Conservation (phyloP, 1,140 invertebrate genomes). For the Glossosoma conforme region DNA sequence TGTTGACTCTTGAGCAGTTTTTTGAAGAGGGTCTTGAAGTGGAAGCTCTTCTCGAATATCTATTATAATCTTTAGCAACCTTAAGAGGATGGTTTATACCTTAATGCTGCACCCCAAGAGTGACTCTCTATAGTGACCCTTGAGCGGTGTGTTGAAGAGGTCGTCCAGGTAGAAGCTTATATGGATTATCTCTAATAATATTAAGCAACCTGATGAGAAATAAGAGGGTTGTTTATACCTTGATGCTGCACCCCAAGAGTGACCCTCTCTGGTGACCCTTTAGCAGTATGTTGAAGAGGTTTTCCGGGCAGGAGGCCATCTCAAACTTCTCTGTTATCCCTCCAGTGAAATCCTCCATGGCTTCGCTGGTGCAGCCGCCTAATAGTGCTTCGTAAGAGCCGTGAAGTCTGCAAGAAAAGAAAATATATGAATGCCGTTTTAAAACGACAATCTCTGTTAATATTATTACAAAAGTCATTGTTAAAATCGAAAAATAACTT, state of each 20-base stretch:
- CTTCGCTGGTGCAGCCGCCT: conserved; percentile 64
- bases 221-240: conserved; percentile 40
- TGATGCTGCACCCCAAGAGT: conserved; percentile 68
- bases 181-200: not conserved
- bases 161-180: too few species aligned
- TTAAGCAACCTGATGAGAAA: not conserved
- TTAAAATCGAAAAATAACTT: too few species aligned
- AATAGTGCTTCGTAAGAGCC: conserved; percentile 69
- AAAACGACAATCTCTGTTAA: not conserved
- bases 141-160: too few species aligned
- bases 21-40: too few species aligned
- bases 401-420: conserved; percentile 45
- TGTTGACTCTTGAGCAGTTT: too few species aligned
- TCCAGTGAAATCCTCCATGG: conserved; percentile 72
- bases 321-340: conserved; percentile 58
- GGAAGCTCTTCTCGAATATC: too few species aligned
- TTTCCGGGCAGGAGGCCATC: conserved; percentile 39
- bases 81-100: conserved; percentile 37
- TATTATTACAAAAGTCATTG: too few species aligned
- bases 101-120: too few species aligned
- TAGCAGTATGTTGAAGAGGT: conserved; percentile 55
- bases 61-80: not conserved
- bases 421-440: conserved; percentile 13
- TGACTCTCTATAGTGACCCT: too few species aligned
- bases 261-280: conserved; percentile 58